A percentile compares a stretch with the other conserved stretches of the same genome.
These are phyloP conservation scores for Calyptomena viridis DNA, from an alignment of 2,113 vertebrate species.

Conservation along the genomic window DNA sequence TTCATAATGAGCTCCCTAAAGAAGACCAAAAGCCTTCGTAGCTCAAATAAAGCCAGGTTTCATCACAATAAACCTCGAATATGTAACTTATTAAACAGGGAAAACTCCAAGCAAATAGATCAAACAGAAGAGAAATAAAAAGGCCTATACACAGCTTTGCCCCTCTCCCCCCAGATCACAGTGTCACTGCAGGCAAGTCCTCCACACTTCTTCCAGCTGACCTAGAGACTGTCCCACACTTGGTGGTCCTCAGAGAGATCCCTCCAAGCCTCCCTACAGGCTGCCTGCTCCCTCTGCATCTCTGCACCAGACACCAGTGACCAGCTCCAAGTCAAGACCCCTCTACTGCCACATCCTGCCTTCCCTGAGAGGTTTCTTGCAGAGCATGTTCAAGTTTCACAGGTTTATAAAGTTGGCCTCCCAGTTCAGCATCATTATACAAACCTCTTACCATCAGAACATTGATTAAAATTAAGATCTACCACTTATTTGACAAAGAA, in stretches of 20 bases:
- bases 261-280: background rate
- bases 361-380: background rate
- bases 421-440: background rate
- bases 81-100: background rate
- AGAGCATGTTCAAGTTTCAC: background rate
- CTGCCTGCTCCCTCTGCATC: accelerated
- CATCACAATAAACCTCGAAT: background rate
- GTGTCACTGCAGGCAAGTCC: background rate
- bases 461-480: background rate
- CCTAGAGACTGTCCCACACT: background rate
- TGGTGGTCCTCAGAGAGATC: background rate
- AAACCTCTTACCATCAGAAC: background rate
- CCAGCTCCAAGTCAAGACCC: accelerated
- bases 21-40: conserved; percentile 25
- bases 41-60: conserved; percentile 25
- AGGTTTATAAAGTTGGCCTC: background rate
- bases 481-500: background rate
- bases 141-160: background rate
- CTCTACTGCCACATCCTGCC: background rate
- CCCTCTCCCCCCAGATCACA: accelerated
- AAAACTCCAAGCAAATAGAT: background rate
- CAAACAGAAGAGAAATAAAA: background rate
- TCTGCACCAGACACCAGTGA: background rate
- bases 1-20: conserved; percentile 50
- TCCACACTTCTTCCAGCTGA: background rate